phyloP scores from a whole-genome alignment of 2,888 invertebrate genomes.

The Altica lythri region DNA sequence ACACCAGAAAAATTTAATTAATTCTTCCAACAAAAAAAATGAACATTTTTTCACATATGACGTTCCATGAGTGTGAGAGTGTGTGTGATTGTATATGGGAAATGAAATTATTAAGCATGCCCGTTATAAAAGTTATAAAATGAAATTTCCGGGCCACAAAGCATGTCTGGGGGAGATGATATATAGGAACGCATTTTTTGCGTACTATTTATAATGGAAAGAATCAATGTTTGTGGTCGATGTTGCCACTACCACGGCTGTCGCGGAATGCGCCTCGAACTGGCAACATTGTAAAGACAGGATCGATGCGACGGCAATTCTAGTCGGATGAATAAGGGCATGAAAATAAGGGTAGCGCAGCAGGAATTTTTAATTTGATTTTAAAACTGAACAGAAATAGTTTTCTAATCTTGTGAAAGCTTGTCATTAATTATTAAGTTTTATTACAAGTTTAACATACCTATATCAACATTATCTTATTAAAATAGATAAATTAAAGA shows the following conservation, averaged over 20 bases:
- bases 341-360: no score
- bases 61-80: constrained; percentile 27
- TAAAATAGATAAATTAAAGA: no score
- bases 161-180: constrained; percentile 56
- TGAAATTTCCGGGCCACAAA: constrained; percentile 59
- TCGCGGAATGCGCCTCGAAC: constrained; percentile 46
- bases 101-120: constrained; percentile 55
- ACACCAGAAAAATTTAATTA: constrained; percentile 50
- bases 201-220: constrained; percentile 59
- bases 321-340: no score
- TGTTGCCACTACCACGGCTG: constrained; percentile 40
- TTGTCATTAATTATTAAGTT: no score
- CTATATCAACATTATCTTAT: no score
- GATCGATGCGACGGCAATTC: constrained; percentile 46
- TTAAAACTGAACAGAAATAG: no score
- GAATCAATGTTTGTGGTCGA: constrained; percentile 56
- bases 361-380: no score
- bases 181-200: constrained; percentile 60
- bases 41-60: constrained; percentile 28
- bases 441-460: no score
- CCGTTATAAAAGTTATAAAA: constrained; percentile 58
- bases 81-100: constrained; percentile 49
- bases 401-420: no score
- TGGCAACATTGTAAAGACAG: constrained; percentile 48
- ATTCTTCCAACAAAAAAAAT: constrained; percentile 27